These are phyloP conservation scores for Zaprionus taronus DNA, from an alignment of 1,140 invertebrate genomes.

Conservation along the genomic window DNA sequence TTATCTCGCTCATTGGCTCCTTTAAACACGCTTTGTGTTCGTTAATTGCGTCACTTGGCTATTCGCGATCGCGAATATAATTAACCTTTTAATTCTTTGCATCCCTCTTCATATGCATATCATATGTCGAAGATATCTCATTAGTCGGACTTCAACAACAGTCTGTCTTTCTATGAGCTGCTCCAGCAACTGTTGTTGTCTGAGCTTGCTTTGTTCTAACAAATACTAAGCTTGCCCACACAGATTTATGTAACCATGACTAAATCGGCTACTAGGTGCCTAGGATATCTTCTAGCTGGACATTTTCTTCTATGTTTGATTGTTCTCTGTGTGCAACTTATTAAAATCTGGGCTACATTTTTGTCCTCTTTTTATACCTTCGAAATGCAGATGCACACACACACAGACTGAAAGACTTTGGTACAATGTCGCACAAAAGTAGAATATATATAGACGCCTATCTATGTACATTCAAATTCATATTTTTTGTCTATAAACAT, in stretches of 20 bases:
- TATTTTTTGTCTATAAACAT: slow-evolving; percentile 32
- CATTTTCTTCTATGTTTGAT: slow-evolving; percentile 13
- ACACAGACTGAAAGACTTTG: slow-evolving; percentile 23
- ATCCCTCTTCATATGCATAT: neutral
- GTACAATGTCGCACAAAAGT: slow-evolving; percentile 33
- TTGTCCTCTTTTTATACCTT: slow-evolving; percentile 12
- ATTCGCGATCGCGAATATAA: slow-evolving; percentile 5
- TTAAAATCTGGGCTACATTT: slow-evolving; percentile 51
- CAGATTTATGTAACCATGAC: neutral
- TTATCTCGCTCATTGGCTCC: slow-evolving; percentile 34
- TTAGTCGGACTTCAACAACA: neutral
- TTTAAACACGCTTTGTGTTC: slow-evolving; percentile 13
- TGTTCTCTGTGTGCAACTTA: slow-evolving; percentile 12
- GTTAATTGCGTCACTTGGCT: slow-evolving; percentile 8
- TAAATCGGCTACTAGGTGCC: neutral
- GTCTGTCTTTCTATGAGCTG: neutral
- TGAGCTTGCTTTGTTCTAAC: neutral
- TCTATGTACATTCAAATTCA: slow-evolving; percentile 28
- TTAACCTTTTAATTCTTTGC: neutral
- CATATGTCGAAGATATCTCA: neutral
- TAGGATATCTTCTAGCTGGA: slow-evolving; percentile 11
- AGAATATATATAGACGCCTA: slow-evolving; percentile 15
- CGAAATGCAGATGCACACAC: neutral
- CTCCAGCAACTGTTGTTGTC: neutral
- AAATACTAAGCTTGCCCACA: neutral